Percentiles rank a stretch among this genome's conserved stretches.
Evolutionary conservation across 2,888 invertebrate genomes (phyloP).

Genomic region (Adelphocoris suturalis): DNA sequence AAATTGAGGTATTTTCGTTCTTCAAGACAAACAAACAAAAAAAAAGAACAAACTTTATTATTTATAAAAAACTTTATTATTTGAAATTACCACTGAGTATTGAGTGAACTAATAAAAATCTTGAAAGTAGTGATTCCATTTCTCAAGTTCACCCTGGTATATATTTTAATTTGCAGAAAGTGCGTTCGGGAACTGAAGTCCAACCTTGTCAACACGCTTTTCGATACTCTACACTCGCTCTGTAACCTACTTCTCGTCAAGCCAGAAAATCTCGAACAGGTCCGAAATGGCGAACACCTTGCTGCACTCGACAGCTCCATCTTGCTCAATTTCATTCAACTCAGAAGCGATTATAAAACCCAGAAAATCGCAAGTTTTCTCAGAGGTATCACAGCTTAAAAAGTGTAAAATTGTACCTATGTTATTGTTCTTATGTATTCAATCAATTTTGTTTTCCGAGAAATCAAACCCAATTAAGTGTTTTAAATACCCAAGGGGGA

Average conservation of each 20-base stretch:
- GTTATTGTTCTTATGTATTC: background rate
- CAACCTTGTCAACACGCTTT: constrained; percentile 90
- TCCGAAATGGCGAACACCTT: constrained; percentile 95
- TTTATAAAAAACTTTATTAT: too few species aligned
- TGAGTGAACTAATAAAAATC: too few species aligned
- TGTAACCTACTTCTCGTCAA: constrained; percentile 97
- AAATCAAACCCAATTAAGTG: too few species aligned
- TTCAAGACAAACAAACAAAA: too few species aligned
- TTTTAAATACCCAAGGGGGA: too few species aligned
- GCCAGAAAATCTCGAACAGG: constrained; percentile 97
- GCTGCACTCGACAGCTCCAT: constrained; percentile 93
- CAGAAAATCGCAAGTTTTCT: constrained; percentile 86
- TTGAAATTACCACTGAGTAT: too few species aligned
- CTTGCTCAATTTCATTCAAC: constrained; percentile 94
- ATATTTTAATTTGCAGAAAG: constrained; percentile 81
- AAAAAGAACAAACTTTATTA: too few species aligned
- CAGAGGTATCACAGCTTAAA: constrained; percentile 78
- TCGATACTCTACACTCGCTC: constrained; percentile 96
- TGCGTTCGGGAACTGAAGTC: constrained; percentile 90
- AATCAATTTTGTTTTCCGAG: background rate
- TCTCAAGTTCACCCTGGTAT: too few species aligned
- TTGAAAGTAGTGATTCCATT: too few species aligned
- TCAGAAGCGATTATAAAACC: constrained; percentile 95
- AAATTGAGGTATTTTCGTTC: too few species aligned
- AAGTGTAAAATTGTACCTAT: background rate